A percentile compares a stretch with the other conserved stretches of the same genome.
phyloP scores from a whole-genome alignment of 2,888 invertebrate species.

The Hesperia comma region DNA sequence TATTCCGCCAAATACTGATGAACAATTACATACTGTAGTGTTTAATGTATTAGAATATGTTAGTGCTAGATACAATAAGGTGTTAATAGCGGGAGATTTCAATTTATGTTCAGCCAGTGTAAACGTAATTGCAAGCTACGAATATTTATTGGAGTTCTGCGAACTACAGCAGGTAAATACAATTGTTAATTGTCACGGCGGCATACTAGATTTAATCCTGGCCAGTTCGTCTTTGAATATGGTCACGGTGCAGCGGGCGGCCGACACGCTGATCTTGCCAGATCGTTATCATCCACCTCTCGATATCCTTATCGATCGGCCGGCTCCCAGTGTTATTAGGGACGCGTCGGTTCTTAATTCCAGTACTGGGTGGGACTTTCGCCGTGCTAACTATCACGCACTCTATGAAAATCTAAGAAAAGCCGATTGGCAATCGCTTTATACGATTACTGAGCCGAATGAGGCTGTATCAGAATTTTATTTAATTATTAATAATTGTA shows the following conservation, averaged over 20 bases:
- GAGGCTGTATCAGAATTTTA: too few relatives aligned
- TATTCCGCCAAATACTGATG: too few relatives aligned
- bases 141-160: not conserved
- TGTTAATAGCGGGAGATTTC: not conserved
- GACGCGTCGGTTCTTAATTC: not conserved
- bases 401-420: too few relatives aligned
- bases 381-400: not conserved
- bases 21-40: too few relatives aligned
- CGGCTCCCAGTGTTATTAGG: too few relatives aligned
- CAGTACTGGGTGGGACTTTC: not conserved
- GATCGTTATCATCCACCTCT: conserved; percentile 7
- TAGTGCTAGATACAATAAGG: not conserved
- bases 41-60: conserved; percentile 8
- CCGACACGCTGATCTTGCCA: not conserved
- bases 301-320: not conserved
- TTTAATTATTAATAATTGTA: too few relatives aligned
- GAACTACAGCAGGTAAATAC: conserved; percentile 12
- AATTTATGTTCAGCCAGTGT: not conserved
- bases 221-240: not conserved
- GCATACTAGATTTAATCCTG: not conserved
- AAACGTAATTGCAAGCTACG: not conserved
- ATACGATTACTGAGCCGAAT: too few relatives aligned
- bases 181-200: not conserved
- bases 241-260: not conserved
- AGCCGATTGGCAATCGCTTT: too few relatives aligned